Evolutionary conservation across 2,797 vertebrate genomes (phyloP).

Genomic region (Danionella dracula): DNA sequence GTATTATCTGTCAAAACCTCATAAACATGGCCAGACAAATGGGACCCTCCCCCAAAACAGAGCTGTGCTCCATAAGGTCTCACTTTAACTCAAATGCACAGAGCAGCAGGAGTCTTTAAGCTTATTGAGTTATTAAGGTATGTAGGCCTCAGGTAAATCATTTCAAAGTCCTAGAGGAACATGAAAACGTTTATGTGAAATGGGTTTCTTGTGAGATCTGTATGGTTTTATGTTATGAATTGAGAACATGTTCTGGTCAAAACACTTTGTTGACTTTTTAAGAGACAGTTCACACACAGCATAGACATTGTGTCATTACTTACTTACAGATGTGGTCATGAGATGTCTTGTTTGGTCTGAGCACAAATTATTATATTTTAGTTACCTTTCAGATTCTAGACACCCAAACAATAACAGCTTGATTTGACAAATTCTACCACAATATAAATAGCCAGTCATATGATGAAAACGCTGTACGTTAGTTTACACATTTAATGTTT

Average conservation of each 20-base stretch:
- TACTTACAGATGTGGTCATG: no score
- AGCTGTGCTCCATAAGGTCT: constrained; percentile 2
- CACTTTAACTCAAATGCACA: not conserved
- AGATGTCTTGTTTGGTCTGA: not conserved
- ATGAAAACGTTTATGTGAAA: constrained; percentile 5
- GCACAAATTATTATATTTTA: not conserved
- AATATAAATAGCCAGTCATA: not conserved
- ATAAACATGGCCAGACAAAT: constrained; percentile 39
- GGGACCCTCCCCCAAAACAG: constrained; percentile 9
- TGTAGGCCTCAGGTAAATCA: constrained; percentile 15
- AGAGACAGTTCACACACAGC: not conserved
- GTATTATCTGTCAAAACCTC: constrained; percentile 31
- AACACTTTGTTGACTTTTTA: no score
- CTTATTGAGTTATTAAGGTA: constrained; percentile 24
- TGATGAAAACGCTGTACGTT: not conserved
- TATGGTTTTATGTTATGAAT: not conserved
- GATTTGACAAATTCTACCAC: not conserved
- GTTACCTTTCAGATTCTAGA: not conserved
- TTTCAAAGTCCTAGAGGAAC: not conserved
- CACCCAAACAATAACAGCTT: not conserved
- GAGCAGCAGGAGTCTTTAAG: constrained; percentile 1
- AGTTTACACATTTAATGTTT: constrained; percentile 8
- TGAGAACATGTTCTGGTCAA: not conserved
- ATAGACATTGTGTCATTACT: no score
- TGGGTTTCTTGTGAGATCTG: not conserved